These are phyloP conservation scores for Sparus aurata DNA, from an alignment of 2,797 vertebrate genomes.

Conservation along the genomic window DNA sequence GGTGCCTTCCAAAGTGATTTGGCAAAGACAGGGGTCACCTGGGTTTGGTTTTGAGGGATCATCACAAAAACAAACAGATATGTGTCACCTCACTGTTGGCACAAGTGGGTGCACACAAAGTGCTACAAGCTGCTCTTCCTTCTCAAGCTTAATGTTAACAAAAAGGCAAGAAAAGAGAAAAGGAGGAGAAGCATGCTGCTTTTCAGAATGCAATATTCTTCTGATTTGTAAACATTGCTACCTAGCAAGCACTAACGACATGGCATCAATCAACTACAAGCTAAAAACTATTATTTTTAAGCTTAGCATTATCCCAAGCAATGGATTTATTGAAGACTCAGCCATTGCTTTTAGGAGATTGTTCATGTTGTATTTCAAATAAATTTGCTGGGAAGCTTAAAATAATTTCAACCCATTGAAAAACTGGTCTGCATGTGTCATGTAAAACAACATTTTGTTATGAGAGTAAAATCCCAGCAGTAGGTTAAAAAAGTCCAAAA, in stretches of 20 bases:
- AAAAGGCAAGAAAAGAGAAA: constrained; percentile 1
- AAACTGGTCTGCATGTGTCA: neutral
- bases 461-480: neutral
- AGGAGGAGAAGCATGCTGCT: neutral
- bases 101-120: neutral
- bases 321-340: neutral
- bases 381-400: constrained; percentile 1
- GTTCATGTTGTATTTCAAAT: neutral
- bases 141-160: constrained; percentile 2
- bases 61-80: constrained; percentile 11
- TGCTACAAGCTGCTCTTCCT: constrained; percentile 11
- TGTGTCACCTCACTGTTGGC: constrained; percentile 20
- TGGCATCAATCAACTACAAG: neutral
- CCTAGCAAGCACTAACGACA: neutral
- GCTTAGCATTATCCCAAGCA: neutral
- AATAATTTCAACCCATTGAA: neutral
- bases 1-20: constrained; percentile 18
- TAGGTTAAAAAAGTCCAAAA: neutral
- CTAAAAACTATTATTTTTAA: constrained; percentile 1
- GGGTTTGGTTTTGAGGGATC: constrained; percentile 24
- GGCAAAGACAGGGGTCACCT: constrained; percentile 38
- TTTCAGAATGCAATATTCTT: constrained; percentile 1
- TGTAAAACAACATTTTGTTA: neutral
- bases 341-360: neutral
- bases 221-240: neutral